A percentile compares a stretch with the other conserved stretches of the same genome.
Conservation (phyloP, 64 coral and sea anemone genomes). For the Anthopleura sola region DNA sequence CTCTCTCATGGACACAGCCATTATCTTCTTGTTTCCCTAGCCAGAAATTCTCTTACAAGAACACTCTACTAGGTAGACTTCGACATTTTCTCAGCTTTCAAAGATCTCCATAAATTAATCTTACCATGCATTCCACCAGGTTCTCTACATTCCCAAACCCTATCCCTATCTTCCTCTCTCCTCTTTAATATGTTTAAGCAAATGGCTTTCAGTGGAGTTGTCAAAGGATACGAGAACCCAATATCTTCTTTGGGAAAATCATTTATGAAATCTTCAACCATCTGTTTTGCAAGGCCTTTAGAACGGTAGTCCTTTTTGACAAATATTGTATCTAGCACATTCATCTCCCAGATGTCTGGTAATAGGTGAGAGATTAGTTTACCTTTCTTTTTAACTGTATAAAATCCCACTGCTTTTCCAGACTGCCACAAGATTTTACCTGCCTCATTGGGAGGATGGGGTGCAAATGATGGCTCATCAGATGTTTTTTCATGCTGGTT, state of each 20-base stretch:
- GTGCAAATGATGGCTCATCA: constrained; percentile 25
- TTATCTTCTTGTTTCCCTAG: no score
- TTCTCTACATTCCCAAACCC: constrained; percentile 48
- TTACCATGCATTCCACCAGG: constrained; percentile 19
- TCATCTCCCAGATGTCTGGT: constrained; percentile 44
- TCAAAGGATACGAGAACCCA: constrained; percentile 49
- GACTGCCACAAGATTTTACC: constrained; percentile 51
- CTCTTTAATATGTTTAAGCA: constrained; percentile 35
- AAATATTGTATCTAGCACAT: constrained; percentile 69
- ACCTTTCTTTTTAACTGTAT: constrained; percentile 53
- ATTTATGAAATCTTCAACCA: constrained; percentile 53
- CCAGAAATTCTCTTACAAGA: no score
- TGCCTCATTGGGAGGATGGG: constrained; percentile 36
- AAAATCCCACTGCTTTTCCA: constrained; percentile 62
- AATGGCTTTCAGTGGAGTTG: constrained; percentile 21
- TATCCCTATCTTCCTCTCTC: constrained; percentile 40
- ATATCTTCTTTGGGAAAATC: constrained; percentile 40
- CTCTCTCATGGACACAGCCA: no score
- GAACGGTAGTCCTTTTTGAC: constrained; percentile 24
- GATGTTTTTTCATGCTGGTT: constrained; percentile 33
- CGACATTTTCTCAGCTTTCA: neutral
- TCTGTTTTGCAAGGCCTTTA: constrained; percentile 34
- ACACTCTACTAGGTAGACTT: no score
- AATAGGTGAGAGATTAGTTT: constrained; percentile 29
- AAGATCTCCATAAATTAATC: constrained; percentile 34